Evolutionary conservation across 2,113 vertebrate genomes (phyloP).

Genomic region (Oncorhynchus tshawytscha): DNA sequence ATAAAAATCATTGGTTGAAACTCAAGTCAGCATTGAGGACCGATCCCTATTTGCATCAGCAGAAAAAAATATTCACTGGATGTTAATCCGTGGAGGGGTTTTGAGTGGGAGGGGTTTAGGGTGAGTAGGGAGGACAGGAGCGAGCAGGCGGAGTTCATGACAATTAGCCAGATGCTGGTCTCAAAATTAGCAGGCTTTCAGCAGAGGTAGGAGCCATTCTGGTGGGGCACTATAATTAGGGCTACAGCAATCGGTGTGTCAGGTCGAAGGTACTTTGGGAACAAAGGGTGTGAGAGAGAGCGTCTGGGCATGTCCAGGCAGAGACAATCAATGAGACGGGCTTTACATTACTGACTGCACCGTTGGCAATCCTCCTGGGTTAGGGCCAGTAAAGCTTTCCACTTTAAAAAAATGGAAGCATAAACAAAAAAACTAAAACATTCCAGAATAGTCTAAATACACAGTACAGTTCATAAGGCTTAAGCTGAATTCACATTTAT

Average conservation of each 20-base stretch:
- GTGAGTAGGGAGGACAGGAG: not conserved
- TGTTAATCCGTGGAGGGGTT: conserved; percentile 57
- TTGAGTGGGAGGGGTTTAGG: conserved; percentile 43
- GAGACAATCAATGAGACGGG: conserved; percentile 60
- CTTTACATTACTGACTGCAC: conserved; percentile 56
- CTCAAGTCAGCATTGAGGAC: conserved; percentile 3
- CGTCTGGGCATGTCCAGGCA: conserved; percentile 30
- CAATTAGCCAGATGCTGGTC: conserved; percentile 59
- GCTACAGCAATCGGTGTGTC: conserved; percentile 13
- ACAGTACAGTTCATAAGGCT: conserved; percentile 39
- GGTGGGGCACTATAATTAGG: conserved; percentile 14
- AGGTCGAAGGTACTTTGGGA: conserved; percentile 4
- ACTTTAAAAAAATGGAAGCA: conserved; percentile 44
- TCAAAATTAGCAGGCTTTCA: conserved; percentile 42
- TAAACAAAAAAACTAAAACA: conserved; percentile 22
- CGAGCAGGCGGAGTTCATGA: conserved; percentile 43
- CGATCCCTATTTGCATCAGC: conserved; percentile 4
- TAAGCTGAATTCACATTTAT: not conserved
- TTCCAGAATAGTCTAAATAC: conserved; percentile 41
- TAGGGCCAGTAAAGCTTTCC: conserved; percentile 66
- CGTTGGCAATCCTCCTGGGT: conserved; percentile 46
- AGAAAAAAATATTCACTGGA: conserved; percentile 22
- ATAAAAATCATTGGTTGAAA: not conserved
- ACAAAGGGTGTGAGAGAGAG: conserved; percentile 10
- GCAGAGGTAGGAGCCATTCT: conserved; percentile 18